These are phyloP conservation scores for Cerastis rubricosa DNA, from an alignment of 2,888 invertebrate genomes.

Conservation along the genomic window DNA sequence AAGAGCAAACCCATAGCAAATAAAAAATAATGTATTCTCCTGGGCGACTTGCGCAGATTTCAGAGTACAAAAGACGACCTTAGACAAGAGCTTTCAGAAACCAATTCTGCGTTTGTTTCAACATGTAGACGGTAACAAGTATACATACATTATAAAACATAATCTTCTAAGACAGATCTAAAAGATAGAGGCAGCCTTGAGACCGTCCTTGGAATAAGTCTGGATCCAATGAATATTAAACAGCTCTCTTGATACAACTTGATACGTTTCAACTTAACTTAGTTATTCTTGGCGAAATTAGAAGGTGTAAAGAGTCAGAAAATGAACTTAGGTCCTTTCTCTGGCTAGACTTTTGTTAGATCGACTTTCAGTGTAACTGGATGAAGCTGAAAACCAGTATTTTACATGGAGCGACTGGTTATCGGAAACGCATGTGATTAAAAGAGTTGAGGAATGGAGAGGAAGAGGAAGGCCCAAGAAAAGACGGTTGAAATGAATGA, in stretches of 20 bases:
- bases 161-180: conserved; percentile 36
- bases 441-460: too few relatives aligned
- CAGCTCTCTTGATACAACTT: conserved; percentile 51
- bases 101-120: neutral
- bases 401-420: neutral
- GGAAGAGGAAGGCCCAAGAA: too few relatives aligned
- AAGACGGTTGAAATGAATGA: too few relatives aligned
- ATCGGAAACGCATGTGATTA: too few relatives aligned
- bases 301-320: neutral
- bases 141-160: conserved; percentile 33
- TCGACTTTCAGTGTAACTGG: neutral
- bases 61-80: neutral
- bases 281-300: conserved; percentile 32
- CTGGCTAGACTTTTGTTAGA: neutral
- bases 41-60: neutral
- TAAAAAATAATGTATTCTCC: too few relatives aligned
- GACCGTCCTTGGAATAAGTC: conserved; percentile 63
- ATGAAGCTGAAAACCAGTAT: neutral
- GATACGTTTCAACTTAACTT: conserved; percentile 47
- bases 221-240: conserved; percentile 65
- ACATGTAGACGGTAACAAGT: neutral
- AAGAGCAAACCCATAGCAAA: too few relatives aligned
- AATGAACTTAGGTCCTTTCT: neutral
- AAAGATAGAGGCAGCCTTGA: conserved; percentile 51
- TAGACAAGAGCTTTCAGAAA: neutral